Evolutionary conservation across 2,888 invertebrate species (phyloP), one percentile per base, ranked within the genome.

Genomic region (Acanthoscelides obtectus): DNA sequence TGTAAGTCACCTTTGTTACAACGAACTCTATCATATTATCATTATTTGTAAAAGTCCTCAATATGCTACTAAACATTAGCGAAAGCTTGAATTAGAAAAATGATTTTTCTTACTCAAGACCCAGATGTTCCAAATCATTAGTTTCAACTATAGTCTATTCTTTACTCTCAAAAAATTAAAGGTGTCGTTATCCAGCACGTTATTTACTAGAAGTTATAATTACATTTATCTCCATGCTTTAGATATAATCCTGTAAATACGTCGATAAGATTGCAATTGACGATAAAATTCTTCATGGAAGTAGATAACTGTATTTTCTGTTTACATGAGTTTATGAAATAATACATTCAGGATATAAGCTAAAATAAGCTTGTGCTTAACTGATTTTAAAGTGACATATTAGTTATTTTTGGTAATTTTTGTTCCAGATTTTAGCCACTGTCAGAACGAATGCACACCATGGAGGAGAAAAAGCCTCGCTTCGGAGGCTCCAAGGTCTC

Each of bases 401-500:
- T 45, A 45, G 17, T 12, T 12, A 45, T 45, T 45, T n/a, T 45
- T 45, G 45, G 45, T 45, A 45, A 12, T 45, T 12, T 1, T 45
- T n/a, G 17, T 45, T 45, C 17, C 45, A 45, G 45, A 45, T 45
- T 45, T 45, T 12, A 45, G 45, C 45, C 45, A 45, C 45, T 45
- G 45, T 45, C 45, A 17, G 45, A 45, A 45, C 45, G 45, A 45
- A 66, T 66, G 66, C 66, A 66, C 71, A 77, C 73, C 72, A 85
- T 85, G 85, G 84, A 85, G 72, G 85, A 86, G 69, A 84, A 83
- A 72, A 77, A 76, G 22, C 76, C 77, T n/a, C 81, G 85, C 27
- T 81, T 80, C 74, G 83, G 81, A 78, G 94, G 94, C 86, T 91
- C 92, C 80, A 95, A 95, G 88, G 95, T 95, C 82, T 95, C 95